Base-by-base conservation (phyloP, 2,888 invertebrate genomes). In the Lithophane socia region DNA sequence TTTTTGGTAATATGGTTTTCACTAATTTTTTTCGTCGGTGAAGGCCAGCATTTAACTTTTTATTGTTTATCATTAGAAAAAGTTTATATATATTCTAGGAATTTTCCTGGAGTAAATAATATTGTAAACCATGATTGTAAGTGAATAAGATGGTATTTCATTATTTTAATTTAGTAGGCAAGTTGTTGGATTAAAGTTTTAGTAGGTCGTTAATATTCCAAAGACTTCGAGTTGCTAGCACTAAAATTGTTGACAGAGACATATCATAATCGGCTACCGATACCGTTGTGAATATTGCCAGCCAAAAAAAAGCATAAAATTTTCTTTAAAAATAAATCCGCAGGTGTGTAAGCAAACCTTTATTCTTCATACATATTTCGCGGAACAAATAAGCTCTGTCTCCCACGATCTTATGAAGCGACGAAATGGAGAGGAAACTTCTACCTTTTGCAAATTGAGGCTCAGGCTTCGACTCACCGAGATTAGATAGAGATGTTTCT, bases 371-470 rank as follows among this genome's bases (percentile, higher is more conserved):
- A 78, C 68, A 82, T 71, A 77, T 79, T 77, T 76, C 29, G 47
- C 24, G 60, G 49, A 77, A 77, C 76, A 85, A 88, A 87, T 81
- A 75, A 91, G 89, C 87, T 82, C 83, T 85, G 82, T 77, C 86
- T 86, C 76, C 68, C 37, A 74, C 86, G 75, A 80, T 78, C 82
- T 84, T 87, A 88, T 90, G 87, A 90, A 89, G 85, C 87, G 89
- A 88, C 86, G 87, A 91, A 92, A 93, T 90, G 86, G 86, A 86
- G 88, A 85, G 84, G 88, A 90, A 91, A 91, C 80, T 91, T 90
- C 88, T 88, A 90, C 89, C 86, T 90, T 89, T 92, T 90, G 88
- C 90, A 91, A 92, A 93, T 93, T 92, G 91, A 87, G 89, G 88
- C 90, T 91, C 86, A 88, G 52, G 83, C 77, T 84, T 77, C 75